phyloP scores from a whole-genome alignment of 2,888 invertebrate genomes.

The Priocnemis perturbator region DNA sequence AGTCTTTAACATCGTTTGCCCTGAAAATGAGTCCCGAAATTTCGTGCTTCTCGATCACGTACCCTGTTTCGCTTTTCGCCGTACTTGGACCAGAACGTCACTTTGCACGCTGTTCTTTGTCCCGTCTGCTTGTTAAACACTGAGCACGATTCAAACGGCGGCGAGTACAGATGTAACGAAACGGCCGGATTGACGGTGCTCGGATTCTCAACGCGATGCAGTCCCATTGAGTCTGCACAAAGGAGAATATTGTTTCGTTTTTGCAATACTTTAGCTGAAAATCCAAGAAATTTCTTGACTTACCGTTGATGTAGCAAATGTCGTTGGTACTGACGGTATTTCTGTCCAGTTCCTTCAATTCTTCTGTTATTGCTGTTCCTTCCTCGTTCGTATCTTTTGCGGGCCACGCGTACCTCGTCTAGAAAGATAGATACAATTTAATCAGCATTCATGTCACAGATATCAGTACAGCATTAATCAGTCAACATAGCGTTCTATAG shows the following conservation, averaged over 20 bases:
- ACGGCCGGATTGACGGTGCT: slow-evolving; percentile 92
- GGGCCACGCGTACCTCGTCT: slow-evolving; percentile 87
- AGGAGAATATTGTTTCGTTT: background rate
- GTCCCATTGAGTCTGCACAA: slow-evolving; percentile 89
- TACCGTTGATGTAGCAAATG: slow-evolving; percentile 97
- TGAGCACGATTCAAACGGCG: slow-evolving; percentile 91
- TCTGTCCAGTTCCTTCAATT: slow-evolving; percentile 82
- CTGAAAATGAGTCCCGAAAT: slow-evolving; percentile 11
- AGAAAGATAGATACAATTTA: slow-evolving; percentile 14
- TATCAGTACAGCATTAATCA: background rate
- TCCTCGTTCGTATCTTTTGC: slow-evolving; percentile 69
- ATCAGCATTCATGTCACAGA: background rate
- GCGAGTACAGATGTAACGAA: slow-evolving; percentile 96
- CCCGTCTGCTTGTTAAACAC: slow-evolving; percentile 96
- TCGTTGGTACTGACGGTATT: slow-evolving; percentile 83
- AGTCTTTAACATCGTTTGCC: slow-evolving; percentile 13
- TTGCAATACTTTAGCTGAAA: slow-evolving; percentile 12
- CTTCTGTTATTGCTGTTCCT: slow-evolving; percentile 69
- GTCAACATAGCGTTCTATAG: background rate
- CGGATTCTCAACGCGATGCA: slow-evolving; percentile 96
- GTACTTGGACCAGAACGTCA: slow-evolving; percentile 95
- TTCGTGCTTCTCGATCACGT: slow-evolving; percentile 61
- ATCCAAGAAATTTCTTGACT: slow-evolving; percentile 45
- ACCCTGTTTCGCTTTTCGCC: slow-evolving; percentile 87
- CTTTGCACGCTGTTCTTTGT: slow-evolving; percentile 81